Percentiles rank a stretch among this genome's conserved stretches.
Evolutionary conservation across 2,797 vertebrate genomes (phyloP).

Genomic region (Prunella strophiata): DNA sequence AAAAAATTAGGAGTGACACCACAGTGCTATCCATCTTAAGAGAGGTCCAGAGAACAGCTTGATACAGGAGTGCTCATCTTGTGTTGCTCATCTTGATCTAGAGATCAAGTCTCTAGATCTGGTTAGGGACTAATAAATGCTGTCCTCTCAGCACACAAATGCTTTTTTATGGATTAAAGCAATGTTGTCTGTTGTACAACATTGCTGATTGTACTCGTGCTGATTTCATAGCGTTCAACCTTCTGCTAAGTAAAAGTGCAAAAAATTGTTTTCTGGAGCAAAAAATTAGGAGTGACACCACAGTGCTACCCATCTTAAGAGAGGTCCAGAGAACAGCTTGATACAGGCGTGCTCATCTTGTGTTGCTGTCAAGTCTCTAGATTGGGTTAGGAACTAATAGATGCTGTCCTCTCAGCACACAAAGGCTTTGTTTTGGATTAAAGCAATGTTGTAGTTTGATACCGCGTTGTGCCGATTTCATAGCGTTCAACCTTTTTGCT

Average conservation of each 20-base stretch:
- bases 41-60: neutral
- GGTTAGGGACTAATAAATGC: neutral
- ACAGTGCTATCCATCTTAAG: neutral
- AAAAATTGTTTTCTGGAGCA: neutral
- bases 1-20: neutral
- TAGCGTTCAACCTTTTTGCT: neutral
- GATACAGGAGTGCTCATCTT: neutral
- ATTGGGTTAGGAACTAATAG: neutral
- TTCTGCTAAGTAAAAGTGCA: neutral
- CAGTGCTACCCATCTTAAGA: neutral
- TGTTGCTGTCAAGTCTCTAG: neutral
- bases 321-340: neutral
- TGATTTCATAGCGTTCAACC: neutral
- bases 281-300: neutral
- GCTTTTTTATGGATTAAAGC: neutral
- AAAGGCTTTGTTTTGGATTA: neutral
- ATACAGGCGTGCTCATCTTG: neutral
- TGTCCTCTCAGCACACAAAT: neutral
- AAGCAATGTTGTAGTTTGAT: neutral
- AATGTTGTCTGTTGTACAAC: rapidly evolving
- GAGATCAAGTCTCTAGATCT: neutral
- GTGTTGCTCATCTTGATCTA: no score
- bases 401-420: neutral
- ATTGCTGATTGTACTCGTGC: no score
- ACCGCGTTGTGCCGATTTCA: neutral